Conservation (phyloP, 2,888 invertebrate species). For the Heliconius aoede region DNA sequence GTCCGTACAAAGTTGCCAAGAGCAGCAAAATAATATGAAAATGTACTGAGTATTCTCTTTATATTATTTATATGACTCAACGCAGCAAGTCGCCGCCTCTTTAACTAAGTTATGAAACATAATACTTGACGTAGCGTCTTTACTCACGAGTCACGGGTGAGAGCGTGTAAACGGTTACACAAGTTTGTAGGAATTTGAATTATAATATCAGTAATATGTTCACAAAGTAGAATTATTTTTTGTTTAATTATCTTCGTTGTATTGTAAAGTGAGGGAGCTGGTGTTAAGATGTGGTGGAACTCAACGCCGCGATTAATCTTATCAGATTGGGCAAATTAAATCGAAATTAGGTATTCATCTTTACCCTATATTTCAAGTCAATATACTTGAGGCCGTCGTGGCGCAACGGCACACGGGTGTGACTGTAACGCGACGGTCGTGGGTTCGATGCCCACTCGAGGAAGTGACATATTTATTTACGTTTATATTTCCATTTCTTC, state of each 20-base stretch:
- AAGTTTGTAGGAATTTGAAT: conserved; percentile 8
- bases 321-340: background rate
- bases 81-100: conserved; percentile 47
- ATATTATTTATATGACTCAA: conserved; percentile 47
- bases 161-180: conserved; percentile 4
- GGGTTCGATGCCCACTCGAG: no score
- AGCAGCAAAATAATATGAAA: conserved; percentile 1
- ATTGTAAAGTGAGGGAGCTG: background rate
- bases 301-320: background rate
- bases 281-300: background rate
- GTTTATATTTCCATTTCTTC: no score
- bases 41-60: conserved; percentile 21
- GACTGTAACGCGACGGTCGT: no score
- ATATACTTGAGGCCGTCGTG: no score
- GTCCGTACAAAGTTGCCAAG: background rate
- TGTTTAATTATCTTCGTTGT: background rate
- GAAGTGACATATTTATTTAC: no score
- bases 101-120: conserved; percentile 57
- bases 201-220: background rate
- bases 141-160: conserved; percentile 36
- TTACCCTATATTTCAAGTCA: no score
- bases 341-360: background rate
- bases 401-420: no score
- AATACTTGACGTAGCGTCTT: conserved; percentile 53
- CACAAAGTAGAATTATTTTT: background rate